These are phyloP conservation scores for Oxygymnocypris stewartii DNA, from an alignment of 2,113 vertebrate species.

Conservation along the genomic window DNA sequence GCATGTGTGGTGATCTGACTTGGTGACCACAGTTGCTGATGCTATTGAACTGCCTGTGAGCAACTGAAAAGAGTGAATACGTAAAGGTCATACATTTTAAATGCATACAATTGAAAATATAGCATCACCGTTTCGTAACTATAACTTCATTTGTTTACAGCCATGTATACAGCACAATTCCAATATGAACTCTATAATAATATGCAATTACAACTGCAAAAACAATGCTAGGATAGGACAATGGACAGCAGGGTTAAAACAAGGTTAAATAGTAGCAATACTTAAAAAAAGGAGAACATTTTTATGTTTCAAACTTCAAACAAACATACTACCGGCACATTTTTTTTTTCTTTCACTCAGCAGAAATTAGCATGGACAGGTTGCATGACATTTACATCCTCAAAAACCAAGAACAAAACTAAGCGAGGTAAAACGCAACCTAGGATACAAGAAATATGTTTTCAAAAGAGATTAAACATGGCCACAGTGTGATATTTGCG, in stretches of 20 bases:
- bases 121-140: background rate
- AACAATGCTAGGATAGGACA: no score
- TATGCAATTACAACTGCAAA: background rate
- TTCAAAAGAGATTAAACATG: background rate
- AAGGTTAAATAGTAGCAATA: background rate
- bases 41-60: background rate
- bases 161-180: background rate
- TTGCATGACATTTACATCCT: background rate
- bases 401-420: background rate
- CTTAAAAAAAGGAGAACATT: no score
- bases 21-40: background rate
- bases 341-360: no score
- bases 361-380: no score
- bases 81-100: no score
- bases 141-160: background rate
- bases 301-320: no score
- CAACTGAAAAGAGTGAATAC: background rate
- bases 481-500: background rate
- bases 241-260: background rate
- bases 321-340: no score
- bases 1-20: background rate
- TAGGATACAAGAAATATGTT: background rate
- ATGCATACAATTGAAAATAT: background rate
- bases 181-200: background rate
- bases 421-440: background rate